A percentile compares a stretch with the other conserved stretches of the same genome.
Conservation (phyloP, 64 coral and sea anemone genomes). For the Stylophora pistillata region DNA sequence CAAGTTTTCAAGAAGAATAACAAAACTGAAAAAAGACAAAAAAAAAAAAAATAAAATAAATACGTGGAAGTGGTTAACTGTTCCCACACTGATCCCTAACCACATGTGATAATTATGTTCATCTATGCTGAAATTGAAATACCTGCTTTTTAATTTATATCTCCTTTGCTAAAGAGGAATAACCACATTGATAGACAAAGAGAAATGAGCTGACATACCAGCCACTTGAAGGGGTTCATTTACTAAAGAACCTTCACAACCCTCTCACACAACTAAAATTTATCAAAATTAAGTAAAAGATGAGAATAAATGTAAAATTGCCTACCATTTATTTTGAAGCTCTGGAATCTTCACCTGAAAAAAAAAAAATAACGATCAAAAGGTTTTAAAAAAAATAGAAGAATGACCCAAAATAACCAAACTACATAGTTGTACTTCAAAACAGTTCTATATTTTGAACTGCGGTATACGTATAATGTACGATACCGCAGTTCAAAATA, state of each 20-base stretch:
- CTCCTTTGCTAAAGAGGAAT: too few relatives aligned
- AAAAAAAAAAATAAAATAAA: not conserved
- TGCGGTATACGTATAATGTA: too few relatives aligned
- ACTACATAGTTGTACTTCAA: too few relatives aligned
- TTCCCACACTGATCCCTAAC: too few relatives aligned
- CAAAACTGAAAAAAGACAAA: not conserved
- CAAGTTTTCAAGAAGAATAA: slow-evolving; percentile 35
- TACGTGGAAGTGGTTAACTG: not conserved
- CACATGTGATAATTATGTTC: too few relatives aligned
- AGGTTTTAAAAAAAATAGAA: not conserved
- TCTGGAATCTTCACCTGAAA: slow-evolving; percentile 29
- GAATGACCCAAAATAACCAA: not conserved
- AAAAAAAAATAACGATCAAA: not conserved
- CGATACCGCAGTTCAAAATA: too few relatives aligned
- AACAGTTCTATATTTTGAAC: too few relatives aligned
- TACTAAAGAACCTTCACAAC: not conserved
- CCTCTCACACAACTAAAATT: not conserved
- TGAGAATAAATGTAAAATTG: not conserved
- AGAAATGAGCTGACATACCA: too few relatives aligned
- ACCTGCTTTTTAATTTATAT: too few relatives aligned
- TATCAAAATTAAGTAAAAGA: not conserved
- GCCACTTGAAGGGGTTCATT: too few relatives aligned
- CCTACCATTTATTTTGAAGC: slow-evolving; percentile 22
- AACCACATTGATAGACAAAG: too few relatives aligned
- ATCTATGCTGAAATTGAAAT: too few relatives aligned